Evolutionary conservation across 1,140 invertebrate genomes (phyloP).

Genomic region (Bathynomus jamesi): DNA sequence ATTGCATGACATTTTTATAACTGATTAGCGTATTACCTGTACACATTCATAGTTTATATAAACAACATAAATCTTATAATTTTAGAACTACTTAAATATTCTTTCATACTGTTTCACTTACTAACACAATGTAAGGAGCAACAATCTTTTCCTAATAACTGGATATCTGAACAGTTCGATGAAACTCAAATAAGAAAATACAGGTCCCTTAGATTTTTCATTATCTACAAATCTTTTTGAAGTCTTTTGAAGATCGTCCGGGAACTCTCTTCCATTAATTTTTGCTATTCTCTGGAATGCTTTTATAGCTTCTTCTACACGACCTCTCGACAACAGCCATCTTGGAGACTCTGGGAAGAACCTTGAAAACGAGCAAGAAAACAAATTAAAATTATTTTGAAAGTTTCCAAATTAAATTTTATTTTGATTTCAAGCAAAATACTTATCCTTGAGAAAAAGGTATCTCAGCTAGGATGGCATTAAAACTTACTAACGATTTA

Average conservation of each 20-base stretch:
- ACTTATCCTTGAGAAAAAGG: background rate
- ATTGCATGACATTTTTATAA: too few relatives aligned
- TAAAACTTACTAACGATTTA: background rate
- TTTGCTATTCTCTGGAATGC: constrained; percentile 22
- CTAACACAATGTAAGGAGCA: background rate
- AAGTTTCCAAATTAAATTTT: too few relatives aligned
- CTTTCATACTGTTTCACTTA: background rate
- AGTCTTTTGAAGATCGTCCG: background rate
- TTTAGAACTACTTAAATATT: background rate
- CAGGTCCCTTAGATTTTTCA: background rate
- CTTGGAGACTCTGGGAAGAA: constrained; percentile 34
- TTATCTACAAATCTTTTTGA: background rate
- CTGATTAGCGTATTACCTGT: too few relatives aligned
- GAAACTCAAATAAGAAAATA: background rate
- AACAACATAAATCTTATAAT: background rate
- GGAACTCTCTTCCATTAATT: background rate
- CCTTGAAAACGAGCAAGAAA: constrained; percentile 1
- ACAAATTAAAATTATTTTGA: background rate
- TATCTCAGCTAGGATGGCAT: background rate
- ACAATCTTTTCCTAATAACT: background rate
- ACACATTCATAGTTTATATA: too few relatives aligned
- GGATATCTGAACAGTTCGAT: background rate
- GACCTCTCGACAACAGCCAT: constrained; percentile 28
- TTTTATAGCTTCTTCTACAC: constrained; percentile 14
- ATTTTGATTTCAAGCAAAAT: background rate